Base-by-base conservation (phyloP, 1,140 invertebrate species). In the Pseudomyrmex flavicornis region DNA sequence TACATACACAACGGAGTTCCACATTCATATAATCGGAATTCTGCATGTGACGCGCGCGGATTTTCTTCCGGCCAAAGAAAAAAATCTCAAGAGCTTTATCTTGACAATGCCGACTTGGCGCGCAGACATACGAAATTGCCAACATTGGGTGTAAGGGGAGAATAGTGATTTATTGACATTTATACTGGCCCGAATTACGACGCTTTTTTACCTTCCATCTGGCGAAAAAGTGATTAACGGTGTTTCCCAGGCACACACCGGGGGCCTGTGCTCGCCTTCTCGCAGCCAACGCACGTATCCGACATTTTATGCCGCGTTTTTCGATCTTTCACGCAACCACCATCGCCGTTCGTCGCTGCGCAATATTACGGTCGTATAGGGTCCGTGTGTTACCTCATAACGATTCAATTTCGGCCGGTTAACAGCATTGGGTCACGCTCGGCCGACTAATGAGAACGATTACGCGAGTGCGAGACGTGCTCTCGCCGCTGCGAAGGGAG, bases 401-500 rank as follows among this genome's bases (percentile, higher is more conserved):
- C 22, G 76, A 72, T 80, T 80, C 76, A 80, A 80, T 80, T 80
- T 80, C 66, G 76, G 76, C 46, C 54, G 46, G 76, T 72, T 70
- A 80, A 72, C 44, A 72, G 76, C 76, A 70, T 80, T 22, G 54
- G n/a, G 44, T 80, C 66, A 80, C 66, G 76, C 76, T 59, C 54
- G 54, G 54, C 44, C 66, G 76, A 72, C 76, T 56, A 80, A 72
- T 80, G 46, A 17, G 44, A 35, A 70, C 76, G 54, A 80, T 80
- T 59, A 80, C 46, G 15, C 76, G 13, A 58, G 15, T 26, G 76
- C 46, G 10, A 1, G 10, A 1, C 17, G 15, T 61, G 66, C 13
- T 8, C 61, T 70, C 13, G 26, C 48, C 10, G n/a, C 54, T 46
- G 44, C 20, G 9, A 61, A 17, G 13, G 7, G 44, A 35, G 35